Evolutionary conservation across 2,888 invertebrate species (phyloP).

Genomic region (Drosophila birchii): DNA sequence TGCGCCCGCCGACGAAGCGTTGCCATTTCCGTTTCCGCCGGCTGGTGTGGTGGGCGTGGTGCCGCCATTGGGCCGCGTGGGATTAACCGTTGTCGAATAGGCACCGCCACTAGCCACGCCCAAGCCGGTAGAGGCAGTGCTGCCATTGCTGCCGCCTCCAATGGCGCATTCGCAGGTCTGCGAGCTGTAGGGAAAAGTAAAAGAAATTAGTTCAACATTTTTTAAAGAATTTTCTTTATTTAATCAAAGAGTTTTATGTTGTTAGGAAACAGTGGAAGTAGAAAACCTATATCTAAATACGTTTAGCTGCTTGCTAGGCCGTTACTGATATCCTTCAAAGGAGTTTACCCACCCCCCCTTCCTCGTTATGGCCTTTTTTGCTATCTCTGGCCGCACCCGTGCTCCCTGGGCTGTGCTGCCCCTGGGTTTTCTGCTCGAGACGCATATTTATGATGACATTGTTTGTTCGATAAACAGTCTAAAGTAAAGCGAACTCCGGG

Average conservation of each 20-base stretch:
- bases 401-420: not conserved
- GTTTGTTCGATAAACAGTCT: slow-evolving; percentile 79
- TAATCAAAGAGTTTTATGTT: not conserved
- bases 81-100: slow-evolving; percentile 82
- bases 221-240: slow-evolving; percentile 15
- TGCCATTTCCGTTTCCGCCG: slow-evolving; percentile 61
- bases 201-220: slow-evolving; percentile 51
- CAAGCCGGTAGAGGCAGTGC: slow-evolving; percentile 60
- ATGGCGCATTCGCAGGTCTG: slow-evolving; percentile 84
- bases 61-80: slow-evolving; percentile 82
- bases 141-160: slow-evolving; percentile 80
- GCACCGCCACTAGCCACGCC: slow-evolving; percentile 66
- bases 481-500: slow-evolving; percentile 59
- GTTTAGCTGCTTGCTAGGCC: not conserved
- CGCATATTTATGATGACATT: slow-evolving; percentile 81
- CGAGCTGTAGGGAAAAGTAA: slow-evolving; percentile 66
- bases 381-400: slow-evolving; percentile 27
- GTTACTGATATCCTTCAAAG: not conserved
- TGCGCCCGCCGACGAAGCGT: slow-evolving; percentile 39
- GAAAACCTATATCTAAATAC: not conserved
- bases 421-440: slow-evolving; percentile 38
- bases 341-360: not conserved
- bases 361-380: slow-evolving; percentile 3
- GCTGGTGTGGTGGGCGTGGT: slow-evolving; percentile 81
- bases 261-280: not conserved